Evolutionary conservation across 2,888 invertebrate species (phyloP), one percentile per base, ranked within the genome.

Genomic region (Drosophila formosana): DNA sequence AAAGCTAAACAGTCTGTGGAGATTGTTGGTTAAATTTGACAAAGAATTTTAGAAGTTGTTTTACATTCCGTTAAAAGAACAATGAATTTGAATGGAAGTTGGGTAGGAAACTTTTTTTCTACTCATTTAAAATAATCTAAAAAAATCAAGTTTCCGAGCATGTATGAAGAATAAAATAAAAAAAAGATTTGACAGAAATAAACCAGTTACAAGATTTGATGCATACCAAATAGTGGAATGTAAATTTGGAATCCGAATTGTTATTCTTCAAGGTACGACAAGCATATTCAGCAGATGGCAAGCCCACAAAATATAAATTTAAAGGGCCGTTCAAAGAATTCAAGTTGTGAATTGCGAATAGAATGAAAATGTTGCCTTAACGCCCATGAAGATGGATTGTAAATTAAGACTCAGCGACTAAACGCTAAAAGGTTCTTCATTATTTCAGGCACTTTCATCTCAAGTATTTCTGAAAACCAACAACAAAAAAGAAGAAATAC

Each of bases 381-480:
- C 9, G 11, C 34, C 9, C 11, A 34, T 11, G 34, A 9, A 9
- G 9, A 34, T 1, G 11, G 11, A 13, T n/a, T 39, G 13, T 13
- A 39, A 41, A 13, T 41, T 41, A 41, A 39, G 18, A 6, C 45
- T 25, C 25, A 45, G 25, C 23, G 26, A 47, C 49, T 9, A 18
- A 32, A 4, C 37, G 37, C n/a, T 37, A n/a, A 7, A 18, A 11
- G 43, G 18, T 23, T 55, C 43, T 53, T 28, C 41, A 53, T 53
- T 41, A 41, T 23, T 30, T 23, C 30, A 4, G 37, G 53, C 45
- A 23, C 43, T 55, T 55, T 45, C 32, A 55, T 45, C 45, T 56
- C 34, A 56, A 56, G 55, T 34, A 55, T 55, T 32, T 55, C 23
- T n/a, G 18, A 18, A 18, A 1, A 18, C 8, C 8, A 51, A 11